These are phyloP conservation scores for Triplophysa tibetana DNA, from an alignment of 2,113 vertebrate species.

Conservation along the genomic window DNA sequence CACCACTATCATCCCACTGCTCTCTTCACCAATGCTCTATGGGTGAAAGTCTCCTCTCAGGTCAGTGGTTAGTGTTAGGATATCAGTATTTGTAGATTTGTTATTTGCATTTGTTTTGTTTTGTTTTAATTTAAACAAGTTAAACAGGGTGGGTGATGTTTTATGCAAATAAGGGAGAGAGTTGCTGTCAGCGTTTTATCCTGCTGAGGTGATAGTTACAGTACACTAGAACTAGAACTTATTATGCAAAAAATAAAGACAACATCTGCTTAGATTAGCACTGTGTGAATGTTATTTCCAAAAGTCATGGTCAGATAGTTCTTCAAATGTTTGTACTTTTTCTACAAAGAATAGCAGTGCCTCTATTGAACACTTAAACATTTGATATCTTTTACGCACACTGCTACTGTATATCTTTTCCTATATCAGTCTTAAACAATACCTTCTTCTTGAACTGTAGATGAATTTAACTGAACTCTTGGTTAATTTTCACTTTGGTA, in stretches of 20 bases:
- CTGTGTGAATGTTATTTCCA: neutral
- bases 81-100: neutral
- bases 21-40: neutral
- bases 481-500: no score
- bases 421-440: no score
- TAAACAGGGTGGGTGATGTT: neutral
- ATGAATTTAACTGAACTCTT: neutral
- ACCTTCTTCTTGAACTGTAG: no score
- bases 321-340: neutral
- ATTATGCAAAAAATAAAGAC: no score
- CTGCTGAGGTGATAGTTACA: neutral
- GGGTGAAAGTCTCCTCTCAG: neutral
- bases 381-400: neutral
- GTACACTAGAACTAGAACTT: neutral
- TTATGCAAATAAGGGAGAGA: neutral
- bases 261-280: no score
- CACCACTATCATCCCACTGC: neutral
- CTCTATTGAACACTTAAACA: neutral
- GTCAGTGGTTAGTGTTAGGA: neutral
- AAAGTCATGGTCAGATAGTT: neutral
- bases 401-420: neutral
- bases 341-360: neutral
- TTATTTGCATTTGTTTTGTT: neutral
- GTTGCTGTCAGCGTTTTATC: neutral
- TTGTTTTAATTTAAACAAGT: neutral